Conservation (phyloP, 2,113 vertebrate genomes). For the Casuarius casuarius region DNA sequence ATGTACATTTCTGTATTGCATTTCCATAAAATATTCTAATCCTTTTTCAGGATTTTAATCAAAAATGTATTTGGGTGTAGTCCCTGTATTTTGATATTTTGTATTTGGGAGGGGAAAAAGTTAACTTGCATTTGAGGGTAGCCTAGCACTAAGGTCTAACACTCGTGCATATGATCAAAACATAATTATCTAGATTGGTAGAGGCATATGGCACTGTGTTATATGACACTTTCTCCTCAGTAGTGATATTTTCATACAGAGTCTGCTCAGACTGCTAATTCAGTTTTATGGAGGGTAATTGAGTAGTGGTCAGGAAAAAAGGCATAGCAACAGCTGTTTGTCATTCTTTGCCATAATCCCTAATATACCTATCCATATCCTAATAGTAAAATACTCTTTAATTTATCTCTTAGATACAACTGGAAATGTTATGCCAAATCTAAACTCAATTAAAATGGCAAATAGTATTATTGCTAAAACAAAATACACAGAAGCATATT, state of each 20-base stretch:
- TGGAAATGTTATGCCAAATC: background rate
- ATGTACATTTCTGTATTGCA: background rate
- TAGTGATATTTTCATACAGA: background rate
- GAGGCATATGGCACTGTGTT: background rate
- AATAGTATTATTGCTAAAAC: background rate
- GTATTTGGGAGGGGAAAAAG: background rate
- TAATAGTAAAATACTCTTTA: background rate
- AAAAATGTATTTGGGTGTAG: background rate
- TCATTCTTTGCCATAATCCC: background rate
- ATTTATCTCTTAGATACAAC: background rate
- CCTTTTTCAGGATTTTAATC: background rate
- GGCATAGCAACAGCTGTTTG: background rate
- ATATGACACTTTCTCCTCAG: background rate
- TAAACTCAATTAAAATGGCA: background rate
- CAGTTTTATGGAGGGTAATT: background rate
- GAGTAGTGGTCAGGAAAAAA: background rate
- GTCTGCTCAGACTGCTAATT: background rate
- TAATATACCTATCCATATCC: background rate
- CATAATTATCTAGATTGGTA: background rate
- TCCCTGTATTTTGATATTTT: background rate
- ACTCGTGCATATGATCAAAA: background rate
- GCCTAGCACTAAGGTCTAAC: background rate
- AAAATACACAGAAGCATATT: background rate
- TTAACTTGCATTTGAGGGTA: background rate
- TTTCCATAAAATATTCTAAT: background rate